Percentiles rank a stretch among this genome's conserved stretches.
Conservation (phyloP, 2,888 invertebrate genomes). For the Caenorhabditis sp. region DNA sequence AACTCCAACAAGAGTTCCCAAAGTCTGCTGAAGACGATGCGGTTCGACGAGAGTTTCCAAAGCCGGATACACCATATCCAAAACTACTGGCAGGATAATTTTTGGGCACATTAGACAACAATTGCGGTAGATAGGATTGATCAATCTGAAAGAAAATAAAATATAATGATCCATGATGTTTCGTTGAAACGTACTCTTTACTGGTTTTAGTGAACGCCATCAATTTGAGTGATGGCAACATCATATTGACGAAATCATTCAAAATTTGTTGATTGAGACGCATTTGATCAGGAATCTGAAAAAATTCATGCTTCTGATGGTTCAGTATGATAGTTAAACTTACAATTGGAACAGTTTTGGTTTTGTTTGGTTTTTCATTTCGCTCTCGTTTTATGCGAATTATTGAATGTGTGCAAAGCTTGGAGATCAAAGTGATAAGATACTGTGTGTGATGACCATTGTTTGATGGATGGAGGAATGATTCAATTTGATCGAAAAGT, state of each 20-base stretch:
- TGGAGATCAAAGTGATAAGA: conserved; percentile 74
- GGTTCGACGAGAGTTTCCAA: conserved; percentile 88
- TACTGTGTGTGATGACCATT: conserved; percentile 79
- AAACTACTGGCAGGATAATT: conserved; percentile 82
- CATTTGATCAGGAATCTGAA: conserved; percentile 77
- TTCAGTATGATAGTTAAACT: neutral
- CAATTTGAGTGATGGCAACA: conserved; percentile 77
- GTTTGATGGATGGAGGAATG: conserved; percentile 89
- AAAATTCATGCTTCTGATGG: conserved; percentile 74
- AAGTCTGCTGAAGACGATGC: conserved; percentile 76
- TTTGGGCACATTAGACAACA: conserved; percentile 79
- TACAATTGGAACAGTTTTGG: conserved; percentile 14
- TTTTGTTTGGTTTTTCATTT: conserved; percentile 62
- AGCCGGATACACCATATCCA: conserved; percentile 83
- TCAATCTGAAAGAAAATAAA: conserved; percentile 12
- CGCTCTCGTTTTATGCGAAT: conserved; percentile 77
- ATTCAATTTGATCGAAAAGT: conserved; percentile 84
- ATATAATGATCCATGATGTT: too few relatives aligned
- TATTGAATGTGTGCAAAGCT: conserved; percentile 9
- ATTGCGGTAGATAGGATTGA: conserved; percentile 32
- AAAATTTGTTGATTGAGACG: conserved; percentile 76
- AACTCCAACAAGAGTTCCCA: conserved; percentile 73
- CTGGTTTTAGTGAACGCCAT: conserved; percentile 81
- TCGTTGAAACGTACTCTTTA: conserved; percentile 22
- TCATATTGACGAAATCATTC: conserved; percentile 66